Evolutionary conservation across 1,140 invertebrate genomes (phyloP).

Genomic region (Aphelinus atriplicis): DNA sequence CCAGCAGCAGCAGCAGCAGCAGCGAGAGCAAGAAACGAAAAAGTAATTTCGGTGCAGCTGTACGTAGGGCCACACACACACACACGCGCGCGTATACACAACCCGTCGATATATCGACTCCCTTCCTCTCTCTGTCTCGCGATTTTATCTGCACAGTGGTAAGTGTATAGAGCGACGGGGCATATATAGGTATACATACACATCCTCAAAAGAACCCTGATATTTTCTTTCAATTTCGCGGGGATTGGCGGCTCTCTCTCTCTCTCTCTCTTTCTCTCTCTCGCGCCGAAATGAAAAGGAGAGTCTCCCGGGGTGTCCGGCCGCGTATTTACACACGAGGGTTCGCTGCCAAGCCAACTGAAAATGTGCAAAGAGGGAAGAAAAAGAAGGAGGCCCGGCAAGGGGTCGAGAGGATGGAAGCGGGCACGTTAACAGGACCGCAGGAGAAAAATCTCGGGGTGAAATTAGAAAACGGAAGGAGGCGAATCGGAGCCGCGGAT

Average conservation of each 20-base stretch:
- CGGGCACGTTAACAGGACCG: not conserved
- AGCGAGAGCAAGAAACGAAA: conserved; percentile 20
- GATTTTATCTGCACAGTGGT: conserved; percentile 30
- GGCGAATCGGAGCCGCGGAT: too few relatives aligned
- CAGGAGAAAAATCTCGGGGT: conserved; percentile 23
- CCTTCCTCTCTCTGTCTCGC: conserved; percentile 1
- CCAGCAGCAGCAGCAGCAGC: not conserved
- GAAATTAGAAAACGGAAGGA: conserved; percentile 30
- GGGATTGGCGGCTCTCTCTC: conserved; percentile 17
- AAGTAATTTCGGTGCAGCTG: conserved; percentile 37
- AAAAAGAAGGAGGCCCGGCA: not conserved
- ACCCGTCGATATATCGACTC: conserved; percentile 4
- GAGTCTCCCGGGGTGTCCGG: conserved; percentile 10
- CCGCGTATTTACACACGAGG: conserved; percentile 27
- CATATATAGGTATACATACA: not conserved
- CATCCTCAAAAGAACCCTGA: conserved; percentile 31
- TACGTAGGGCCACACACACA: conserved; percentile 6
- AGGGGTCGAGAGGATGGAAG: not conserved
- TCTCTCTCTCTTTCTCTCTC: too few relatives aligned
- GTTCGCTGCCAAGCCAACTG: conserved; percentile 27
- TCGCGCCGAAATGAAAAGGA: not conserved
- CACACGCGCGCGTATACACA: conserved; percentile 2
- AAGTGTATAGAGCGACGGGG: not conserved
- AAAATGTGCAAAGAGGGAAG: conserved; percentile 31
- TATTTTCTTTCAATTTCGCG: conserved; percentile 61